A percentile compares a stretch with the other conserved stretches of the same genome.
These are phyloP conservation scores for Ceraclea dissimilis DNA, from an alignment of 2,888 invertebrate species.

Conservation along the genomic window DNA sequence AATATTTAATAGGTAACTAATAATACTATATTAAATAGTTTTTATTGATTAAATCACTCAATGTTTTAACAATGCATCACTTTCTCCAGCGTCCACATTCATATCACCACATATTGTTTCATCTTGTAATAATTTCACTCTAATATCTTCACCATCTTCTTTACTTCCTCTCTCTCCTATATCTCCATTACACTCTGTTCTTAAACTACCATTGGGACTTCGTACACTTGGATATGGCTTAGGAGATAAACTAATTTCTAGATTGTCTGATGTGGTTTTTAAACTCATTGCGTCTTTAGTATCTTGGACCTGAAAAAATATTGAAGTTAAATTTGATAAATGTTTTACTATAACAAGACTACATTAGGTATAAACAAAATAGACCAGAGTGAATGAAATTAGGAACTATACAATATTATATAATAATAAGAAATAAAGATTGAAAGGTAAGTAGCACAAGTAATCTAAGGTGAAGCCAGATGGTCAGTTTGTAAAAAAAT, in stretches of 20 bases:
- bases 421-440: no score
- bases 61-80: slow-evolving; percentile 24
- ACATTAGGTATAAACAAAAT: no score
- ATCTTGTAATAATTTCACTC: slow-evolving; percentile 13
- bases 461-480: no score
- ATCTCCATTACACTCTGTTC: slow-evolving; percentile 19
- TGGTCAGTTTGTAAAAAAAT: no score
- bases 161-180: slow-evolving; percentile 15
- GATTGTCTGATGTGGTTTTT: neutral
- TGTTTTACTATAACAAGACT: no score
- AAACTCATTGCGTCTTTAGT: neutral
- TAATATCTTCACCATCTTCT: slow-evolving; percentile 31
- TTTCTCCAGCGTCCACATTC: slow-evolving; percentile 22
- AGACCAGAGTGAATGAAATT: no score
- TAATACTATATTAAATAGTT: no score
- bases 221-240: slow-evolving; percentile 34
- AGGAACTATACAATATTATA: no score
- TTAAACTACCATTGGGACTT: slow-evolving; percentile 23
- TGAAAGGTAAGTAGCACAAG: no score
- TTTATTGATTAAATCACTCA: slow-evolving; percentile 5
- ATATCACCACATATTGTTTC: slow-evolving; percentile 15
- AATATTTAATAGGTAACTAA: no score
- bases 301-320: neutral
- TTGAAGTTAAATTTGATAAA: no score
- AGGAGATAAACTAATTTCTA: slow-evolving; percentile 28